Base-by-base conservation (phyloP, 2,797 vertebrate genomes). In the Lemur catta region DNA sequence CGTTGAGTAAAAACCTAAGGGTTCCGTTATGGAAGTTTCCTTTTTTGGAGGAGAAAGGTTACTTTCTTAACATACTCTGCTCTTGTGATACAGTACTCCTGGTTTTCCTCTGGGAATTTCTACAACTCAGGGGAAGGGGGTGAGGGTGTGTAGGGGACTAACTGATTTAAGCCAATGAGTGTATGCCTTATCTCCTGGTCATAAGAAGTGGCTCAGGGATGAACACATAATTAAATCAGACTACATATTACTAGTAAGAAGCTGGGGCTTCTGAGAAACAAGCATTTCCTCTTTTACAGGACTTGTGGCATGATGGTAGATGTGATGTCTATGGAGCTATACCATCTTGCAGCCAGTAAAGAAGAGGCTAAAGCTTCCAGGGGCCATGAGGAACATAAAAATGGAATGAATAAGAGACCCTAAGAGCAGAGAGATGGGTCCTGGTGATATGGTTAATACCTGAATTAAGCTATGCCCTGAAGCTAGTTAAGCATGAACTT, bases 91-190 rank as follows among this genome's bases (percentile, higher is more conserved):
- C 5, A 74, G 28, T 11, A 74, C 20, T 78, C 55, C 12, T 61
- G 41, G 41, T 67, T 89, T 94, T 79, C 91, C 84, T 94, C 46
- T 72, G 46, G 52, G 50, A 80, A 85, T 79, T 75, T 71, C 46
- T 43, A 85, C n/a, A 59, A 35, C 41, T 85, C 6, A n/a, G 24
- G 43, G 38, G 41, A 12, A 48, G 52, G 30, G 6, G 46, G 48
- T 6, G 30, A 22, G 46, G 20, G 13, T 18, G 18, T 22, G 7
- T 75, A 46, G 35, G 67, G 50, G 52, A 80, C 28, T 74, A 33
- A 43, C 8, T 48, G 41, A 67, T 28, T 84, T 50, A 48, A 67
- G 50, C 46, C 50, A 46, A 50, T 61, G 18, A 63, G 28, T 17
- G 14, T 65, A 35, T 28, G 30, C 74, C 52, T 61, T 61, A 71